Conservation (phyloP, 2,113 vertebrate species). For the Ochotona curzoniae region DNA sequence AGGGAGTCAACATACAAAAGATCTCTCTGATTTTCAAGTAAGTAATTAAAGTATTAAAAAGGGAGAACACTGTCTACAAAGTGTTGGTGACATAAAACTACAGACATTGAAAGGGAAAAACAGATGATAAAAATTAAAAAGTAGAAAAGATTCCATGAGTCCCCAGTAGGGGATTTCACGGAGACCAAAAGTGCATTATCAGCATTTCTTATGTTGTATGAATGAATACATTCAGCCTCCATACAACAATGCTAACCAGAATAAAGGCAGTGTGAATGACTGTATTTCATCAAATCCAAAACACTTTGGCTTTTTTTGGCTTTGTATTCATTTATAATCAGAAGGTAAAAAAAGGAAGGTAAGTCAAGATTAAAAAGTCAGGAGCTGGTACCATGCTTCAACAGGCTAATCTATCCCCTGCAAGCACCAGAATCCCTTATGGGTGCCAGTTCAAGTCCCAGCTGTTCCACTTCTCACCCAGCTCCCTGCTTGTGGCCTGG, state of each 20-base stretch:
- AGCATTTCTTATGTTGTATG: background rate
- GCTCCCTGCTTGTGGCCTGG: too few relatives aligned
- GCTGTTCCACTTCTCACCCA: too few relatives aligned
- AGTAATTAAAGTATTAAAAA: too few relatives aligned
- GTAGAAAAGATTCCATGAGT: background rate
- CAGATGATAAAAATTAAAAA: background rate
- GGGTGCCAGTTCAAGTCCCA: too few relatives aligned
- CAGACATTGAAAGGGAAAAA: background rate
- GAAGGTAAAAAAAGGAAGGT: background rate
- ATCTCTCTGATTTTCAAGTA: too few relatives aligned
- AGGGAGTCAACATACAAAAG: too few relatives aligned
- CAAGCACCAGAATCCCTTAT: too few relatives aligned
- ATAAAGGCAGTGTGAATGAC: background rate
- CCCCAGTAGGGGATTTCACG: background rate
- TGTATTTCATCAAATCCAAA: background rate
- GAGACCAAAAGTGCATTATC: background rate
- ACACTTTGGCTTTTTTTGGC: background rate
- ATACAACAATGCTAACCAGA: background rate
- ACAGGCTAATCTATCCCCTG: too few relatives aligned
- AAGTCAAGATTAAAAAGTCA: conserved; percentile 36
- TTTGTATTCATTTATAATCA: background rate
- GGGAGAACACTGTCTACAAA: background rate
- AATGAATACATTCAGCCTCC: conserved; percentile 19
- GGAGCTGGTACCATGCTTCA: too few relatives aligned
- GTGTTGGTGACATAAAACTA: background rate